These are phyloP conservation scores for Neoitamus cyanurus DNA, from an alignment of 2,888 invertebrate species.

Conservation along the genomic window DNA sequence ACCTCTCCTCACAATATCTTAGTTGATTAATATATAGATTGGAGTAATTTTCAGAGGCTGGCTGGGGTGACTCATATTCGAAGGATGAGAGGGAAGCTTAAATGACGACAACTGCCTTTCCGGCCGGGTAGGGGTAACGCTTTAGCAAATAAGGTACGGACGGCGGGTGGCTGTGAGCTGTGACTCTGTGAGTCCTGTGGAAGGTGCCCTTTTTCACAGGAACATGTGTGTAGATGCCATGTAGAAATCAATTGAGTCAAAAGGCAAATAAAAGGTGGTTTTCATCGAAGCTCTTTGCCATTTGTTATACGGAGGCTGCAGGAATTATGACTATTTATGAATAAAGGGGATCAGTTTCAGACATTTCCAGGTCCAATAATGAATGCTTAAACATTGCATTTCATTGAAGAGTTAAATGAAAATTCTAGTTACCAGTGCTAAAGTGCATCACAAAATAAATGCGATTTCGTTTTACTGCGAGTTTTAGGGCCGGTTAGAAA, in stretches of 20 bases:
- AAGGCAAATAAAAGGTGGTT: slow-evolving; percentile 38
- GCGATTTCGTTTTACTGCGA: too few relatives aligned
- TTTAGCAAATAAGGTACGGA: not conserved
- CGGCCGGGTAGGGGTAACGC: slow-evolving; percentile 14
- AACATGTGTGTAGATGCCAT: not conserved
- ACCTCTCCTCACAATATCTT: not conserved
- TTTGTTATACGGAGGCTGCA: not conserved
- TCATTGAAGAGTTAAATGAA: not conserved
- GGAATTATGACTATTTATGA: not conserved
- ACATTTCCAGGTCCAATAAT: not conserved
- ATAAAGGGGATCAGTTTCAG: not conserved
- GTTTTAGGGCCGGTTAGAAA: too few relatives aligned
- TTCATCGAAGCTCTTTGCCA: not conserved
- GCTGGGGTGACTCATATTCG: not conserved
- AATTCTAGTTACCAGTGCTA: not conserved
- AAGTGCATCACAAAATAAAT: too few relatives aligned
- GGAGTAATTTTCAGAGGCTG: slow-evolving; percentile 39
- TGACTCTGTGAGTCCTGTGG: not conserved
- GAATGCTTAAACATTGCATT: not conserved
- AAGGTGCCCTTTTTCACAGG: not conserved
- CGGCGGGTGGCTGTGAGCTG: not conserved
- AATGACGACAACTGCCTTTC: slow-evolving; percentile 4
- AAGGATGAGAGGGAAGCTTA: slow-evolving; percentile 10
- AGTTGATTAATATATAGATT: slow-evolving; percentile 38
- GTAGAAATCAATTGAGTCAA: slow-evolving; percentile 38